A percentile compares a stretch with the other conserved stretches of the same genome.
Evolutionary conservation across 1,140 invertebrate species (phyloP).

Genomic region (Hypsibius dujardini): DNA sequence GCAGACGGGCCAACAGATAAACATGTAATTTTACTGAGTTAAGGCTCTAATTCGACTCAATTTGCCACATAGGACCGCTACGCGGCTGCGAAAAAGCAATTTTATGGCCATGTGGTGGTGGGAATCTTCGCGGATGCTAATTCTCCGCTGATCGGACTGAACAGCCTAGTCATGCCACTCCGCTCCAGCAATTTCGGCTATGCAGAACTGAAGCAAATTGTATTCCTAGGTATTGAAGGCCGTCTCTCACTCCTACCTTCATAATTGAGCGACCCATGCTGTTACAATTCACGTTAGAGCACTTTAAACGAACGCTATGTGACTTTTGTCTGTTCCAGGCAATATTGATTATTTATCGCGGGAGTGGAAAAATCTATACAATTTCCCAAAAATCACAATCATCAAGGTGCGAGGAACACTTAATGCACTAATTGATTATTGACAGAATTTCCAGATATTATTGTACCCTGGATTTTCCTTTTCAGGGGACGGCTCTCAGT

Average conservation of each 20-base stretch:
- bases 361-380: conserved; percentile 10
- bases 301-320: too few species aligned
- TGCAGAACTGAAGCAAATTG: not conserved
- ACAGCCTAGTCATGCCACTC: conserved; percentile 1
- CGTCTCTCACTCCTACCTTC: too few species aligned
- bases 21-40: too few species aligned
- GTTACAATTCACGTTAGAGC: too few species aligned
- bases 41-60: too few species aligned
- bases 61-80: too few species aligned
- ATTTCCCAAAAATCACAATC: not conserved
- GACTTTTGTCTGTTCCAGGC: not conserved
- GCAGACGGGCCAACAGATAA: too few species aligned
- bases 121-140: not conserved
- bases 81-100: not conserved
- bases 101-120: not conserved
- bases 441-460: too few species aligned
- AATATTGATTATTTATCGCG: not conserved
- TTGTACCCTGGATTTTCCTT: not conserved
- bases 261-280: too few species aligned
- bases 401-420: conserved; percentile 1
- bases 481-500: not conserved
- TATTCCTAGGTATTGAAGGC: too few species aligned
- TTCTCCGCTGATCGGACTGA: not conserved
- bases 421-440: too few species aligned
- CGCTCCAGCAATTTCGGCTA: conserved; percentile 5